These are phyloP conservation scores for Parnassius orleans DNA, from an alignment of 2,888 invertebrate species.

Conservation along the genomic window DNA sequence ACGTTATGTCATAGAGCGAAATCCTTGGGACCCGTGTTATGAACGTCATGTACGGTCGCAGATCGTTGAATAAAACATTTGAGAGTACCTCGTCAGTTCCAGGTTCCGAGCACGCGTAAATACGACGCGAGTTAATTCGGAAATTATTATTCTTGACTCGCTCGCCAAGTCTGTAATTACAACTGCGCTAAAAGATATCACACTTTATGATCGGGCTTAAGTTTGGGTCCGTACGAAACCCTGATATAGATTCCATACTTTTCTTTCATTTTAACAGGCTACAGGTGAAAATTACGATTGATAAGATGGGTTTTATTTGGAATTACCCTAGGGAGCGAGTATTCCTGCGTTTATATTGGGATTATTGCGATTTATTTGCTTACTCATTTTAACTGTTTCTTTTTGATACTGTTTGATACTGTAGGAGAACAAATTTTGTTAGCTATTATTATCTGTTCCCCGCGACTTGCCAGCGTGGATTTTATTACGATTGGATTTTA, in stretches of 20 bases:
- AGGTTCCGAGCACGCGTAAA: conserved; percentile 18
- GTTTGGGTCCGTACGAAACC: neutral
- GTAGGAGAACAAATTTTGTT: too few relatives aligned
- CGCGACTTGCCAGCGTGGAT: too few relatives aligned
- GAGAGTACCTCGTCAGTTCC: conserved; percentile 1
- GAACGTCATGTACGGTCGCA: conserved; percentile 1
- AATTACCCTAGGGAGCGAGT: too few relatives aligned
- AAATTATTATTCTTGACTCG: conserved; percentile 19
- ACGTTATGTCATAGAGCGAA: conserved; percentile 7
- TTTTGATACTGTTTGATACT: too few relatives aligned
- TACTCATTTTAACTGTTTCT: too few relatives aligned
- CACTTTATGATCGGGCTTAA: conserved; percentile 6
- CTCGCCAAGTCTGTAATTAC: conserved; percentile 17
- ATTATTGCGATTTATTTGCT: too few relatives aligned
- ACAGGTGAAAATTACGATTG: neutral
- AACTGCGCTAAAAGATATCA: conserved; percentile 7
- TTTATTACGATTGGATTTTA: too few relatives aligned
- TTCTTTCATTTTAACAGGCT: neutral
- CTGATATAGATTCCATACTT: neutral
- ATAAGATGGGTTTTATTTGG: neutral
- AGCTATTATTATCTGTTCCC: too few relatives aligned
- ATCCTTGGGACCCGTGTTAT: conserved; percentile 3
- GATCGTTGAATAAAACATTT: conserved; percentile 17
- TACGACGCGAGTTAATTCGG: conserved; percentile 15
- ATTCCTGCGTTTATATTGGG: too few relatives aligned